Base-by-base conservation (phyloP, 2,797 vertebrate species). In the Acestrorhynchus altus region DNA sequence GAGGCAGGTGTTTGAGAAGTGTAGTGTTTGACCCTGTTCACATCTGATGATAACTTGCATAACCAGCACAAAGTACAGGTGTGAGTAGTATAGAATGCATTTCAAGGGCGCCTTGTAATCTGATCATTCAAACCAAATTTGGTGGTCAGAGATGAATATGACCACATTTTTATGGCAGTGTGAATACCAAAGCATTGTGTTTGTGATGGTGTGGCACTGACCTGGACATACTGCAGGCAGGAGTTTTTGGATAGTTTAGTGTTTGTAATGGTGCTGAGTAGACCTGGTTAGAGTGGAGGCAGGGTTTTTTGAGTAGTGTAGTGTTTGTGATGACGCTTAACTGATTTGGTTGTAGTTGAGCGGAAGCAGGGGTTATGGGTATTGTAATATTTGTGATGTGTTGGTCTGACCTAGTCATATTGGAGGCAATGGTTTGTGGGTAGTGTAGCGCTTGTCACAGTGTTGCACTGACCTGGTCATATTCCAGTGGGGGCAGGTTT, bases 401-500 rank as follows among this genome's bases (percentile, higher is more conserved):
- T 6, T 56, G n/a, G 11, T 22, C 51, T 54, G n/a, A 54, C 51
- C 51, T 24, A 20, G 51, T 54, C 51, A n/a, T 24, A 61, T 1
- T 39, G 60, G 46, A n/a, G 20, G 1, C 66, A 52, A 47, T 44
- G 49, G 47, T 20, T 71, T 64, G 7, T 77, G 57, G 67, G 57
- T 71, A 52, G 8, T 44, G 31, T 56, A 44, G 39, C 67, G 40
- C 18, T 42, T 6, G 28, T 13, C 42, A 4, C 10, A 10, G 1
- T 22, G 26, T 4, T 46, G 10, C 18, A n/a, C 26, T 44, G 40
- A 59, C 52, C 96, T 97, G 96, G 47, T 99, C 96, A 0, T 95
- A 95, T 67, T 91, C 83, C 1, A 99, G 87, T 0, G 95, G 91
- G 1, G 94, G 94, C 78, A 99, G 89, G 73, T 94, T 85, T 0